phyloP scores from a whole-genome alignment of 2,113 vertebrate genomes.

The Spea multiplicata region DNA sequence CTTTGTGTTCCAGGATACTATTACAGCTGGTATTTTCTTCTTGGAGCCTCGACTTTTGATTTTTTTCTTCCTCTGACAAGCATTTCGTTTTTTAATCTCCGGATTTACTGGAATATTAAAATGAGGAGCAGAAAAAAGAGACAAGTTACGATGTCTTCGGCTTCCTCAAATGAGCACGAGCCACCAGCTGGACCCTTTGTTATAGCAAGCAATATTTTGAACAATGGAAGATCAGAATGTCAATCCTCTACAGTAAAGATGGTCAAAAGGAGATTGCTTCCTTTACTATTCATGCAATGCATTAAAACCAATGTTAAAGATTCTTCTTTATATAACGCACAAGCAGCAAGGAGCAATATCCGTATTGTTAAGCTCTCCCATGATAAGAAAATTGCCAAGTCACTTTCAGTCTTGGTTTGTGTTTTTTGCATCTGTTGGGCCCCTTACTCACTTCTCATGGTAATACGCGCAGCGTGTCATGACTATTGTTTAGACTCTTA shows the following conservation, averaged over 20 bases:
- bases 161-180: not conserved
- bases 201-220: not conserved
- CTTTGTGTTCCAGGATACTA: conserved; percentile 74
- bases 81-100: conserved; percentile 82
- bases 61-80: conserved; percentile 79
- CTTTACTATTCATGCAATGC: not conserved
- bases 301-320: not conserved
- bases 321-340: not conserved
- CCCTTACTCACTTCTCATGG: conserved; percentile 76
- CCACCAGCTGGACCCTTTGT: not conserved
- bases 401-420: conserved; percentile 74
- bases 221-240: not conserved
- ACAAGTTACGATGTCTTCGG: not conserved
- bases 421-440: conserved; percentile 81
- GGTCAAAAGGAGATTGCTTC: too few species aligned
- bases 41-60: conserved; percentile 77
- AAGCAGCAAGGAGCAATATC: not conserved
- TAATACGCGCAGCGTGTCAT: conserved; percentile 66
- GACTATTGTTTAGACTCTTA: conserved; percentile 55
- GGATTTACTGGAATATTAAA: conserved; percentile 80
- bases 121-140: conserved; percentile 60
- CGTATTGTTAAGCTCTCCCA: conserved; percentile 48
- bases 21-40: conserved; percentile 79
- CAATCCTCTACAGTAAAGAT: not conserved
- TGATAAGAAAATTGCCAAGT: conserved; percentile 78